phyloP scores from a whole-genome alignment of 2,113 vertebrate species.

The Peucedramus taeniatus region DNA sequence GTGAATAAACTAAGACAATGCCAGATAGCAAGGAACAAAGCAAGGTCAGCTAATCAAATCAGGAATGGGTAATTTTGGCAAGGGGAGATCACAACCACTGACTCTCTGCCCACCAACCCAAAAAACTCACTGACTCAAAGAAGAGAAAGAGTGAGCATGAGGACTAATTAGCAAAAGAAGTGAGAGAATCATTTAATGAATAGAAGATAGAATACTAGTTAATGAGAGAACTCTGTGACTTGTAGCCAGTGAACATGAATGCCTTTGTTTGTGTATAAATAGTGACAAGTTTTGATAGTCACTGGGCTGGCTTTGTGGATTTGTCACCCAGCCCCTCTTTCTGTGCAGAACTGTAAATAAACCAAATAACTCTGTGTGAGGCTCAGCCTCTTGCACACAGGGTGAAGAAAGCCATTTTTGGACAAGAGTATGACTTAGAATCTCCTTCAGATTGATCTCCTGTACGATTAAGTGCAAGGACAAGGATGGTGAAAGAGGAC shows the following conservation, averaged over 20 bases:
- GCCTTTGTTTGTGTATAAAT: background rate
- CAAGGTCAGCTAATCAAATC: background rate
- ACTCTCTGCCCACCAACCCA: background rate
- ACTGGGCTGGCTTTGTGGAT: background rate
- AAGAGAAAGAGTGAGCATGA: background rate
- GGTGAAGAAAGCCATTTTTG: background rate
- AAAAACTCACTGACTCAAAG: background rate
- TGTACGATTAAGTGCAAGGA: background rate
- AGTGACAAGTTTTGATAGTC: background rate
- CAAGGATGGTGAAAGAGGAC: background rate
- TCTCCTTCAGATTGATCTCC: background rate
- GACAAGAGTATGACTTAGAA: background rate
- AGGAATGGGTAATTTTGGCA: background rate
- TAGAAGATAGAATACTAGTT: background rate
- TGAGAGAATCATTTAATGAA: background rate
- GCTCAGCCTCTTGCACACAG: background rate
- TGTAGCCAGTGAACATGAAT: background rate
- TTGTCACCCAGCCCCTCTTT: background rate
- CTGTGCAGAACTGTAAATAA: background rate
- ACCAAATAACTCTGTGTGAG: background rate
- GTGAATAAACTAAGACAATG: background rate
- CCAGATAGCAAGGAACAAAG: background rate
- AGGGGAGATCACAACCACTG: background rate
- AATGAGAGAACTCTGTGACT: background rate
- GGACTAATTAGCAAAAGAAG: background rate